These are phyloP conservation scores for Drosophila affinis DNA, from an alignment of 2,888 invertebrate species.

Conservation along the genomic window DNA sequence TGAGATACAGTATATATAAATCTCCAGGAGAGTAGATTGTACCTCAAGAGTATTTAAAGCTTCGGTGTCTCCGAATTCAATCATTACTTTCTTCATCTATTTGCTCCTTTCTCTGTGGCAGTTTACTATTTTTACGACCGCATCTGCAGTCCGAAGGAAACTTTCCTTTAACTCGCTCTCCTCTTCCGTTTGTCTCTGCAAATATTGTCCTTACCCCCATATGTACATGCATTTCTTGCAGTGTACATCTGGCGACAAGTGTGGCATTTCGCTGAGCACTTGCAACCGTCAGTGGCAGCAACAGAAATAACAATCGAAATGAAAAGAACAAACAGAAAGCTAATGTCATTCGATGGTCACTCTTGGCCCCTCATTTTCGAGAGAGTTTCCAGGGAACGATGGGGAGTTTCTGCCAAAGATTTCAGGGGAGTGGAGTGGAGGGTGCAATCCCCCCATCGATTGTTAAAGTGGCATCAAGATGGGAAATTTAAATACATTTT, in stretches of 20 bases:
- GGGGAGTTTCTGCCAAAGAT: background rate
- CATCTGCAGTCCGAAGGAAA: constrained; percentile 55
- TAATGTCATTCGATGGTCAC: constrained; percentile 32
- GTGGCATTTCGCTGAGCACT: constrained; percentile 75
- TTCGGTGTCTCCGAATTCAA: constrained; percentile 29
- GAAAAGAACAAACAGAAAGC: constrained; percentile 64
- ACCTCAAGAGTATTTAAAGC: background rate
- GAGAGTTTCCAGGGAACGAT: background rate
- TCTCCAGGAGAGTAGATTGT: background rate
- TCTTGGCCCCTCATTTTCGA: constrained; percentile 21
- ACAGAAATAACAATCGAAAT: constrained; percentile 65
- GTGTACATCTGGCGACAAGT: constrained; percentile 68
- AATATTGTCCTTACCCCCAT: constrained; percentile 54
- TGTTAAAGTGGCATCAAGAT: constrained; percentile 22
- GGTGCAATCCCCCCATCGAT: constrained; percentile 7
- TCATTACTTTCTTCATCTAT: constrained; percentile 8
- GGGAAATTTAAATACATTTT: constrained; percentile 64
- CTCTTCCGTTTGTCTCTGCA: constrained; percentile 37
- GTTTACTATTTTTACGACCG: constrained; percentile 62
- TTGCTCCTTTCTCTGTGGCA: constrained; percentile 25
- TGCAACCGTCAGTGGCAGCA: constrained; percentile 41
- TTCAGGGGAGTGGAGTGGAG: no score
- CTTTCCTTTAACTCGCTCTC: constrained; percentile 12
- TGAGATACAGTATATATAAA: no score
- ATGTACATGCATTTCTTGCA: constrained; percentile 51